Conservation (phyloP, 2,888 invertebrate species). For the Ectemnius continuus region DNA sequence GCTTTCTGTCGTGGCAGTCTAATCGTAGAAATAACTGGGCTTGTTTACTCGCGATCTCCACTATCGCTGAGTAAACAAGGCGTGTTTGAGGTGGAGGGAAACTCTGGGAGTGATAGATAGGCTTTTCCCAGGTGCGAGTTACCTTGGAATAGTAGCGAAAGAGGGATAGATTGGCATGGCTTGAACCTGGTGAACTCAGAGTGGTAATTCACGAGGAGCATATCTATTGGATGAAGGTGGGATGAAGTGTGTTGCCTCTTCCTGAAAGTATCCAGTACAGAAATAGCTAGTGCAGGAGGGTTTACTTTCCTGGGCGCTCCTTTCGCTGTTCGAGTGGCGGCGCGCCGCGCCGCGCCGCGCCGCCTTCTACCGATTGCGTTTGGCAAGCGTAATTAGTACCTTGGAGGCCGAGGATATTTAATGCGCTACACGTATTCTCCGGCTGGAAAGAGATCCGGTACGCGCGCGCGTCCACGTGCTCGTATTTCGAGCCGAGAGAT, state of each 20-base stretch:
- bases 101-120: not conserved
- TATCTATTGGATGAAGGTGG: constrained; percentile 31
- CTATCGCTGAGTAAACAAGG: not conserved
- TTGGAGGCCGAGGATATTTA: constrained; percentile 29
- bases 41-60: not conserved
- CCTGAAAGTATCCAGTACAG: constrained; percentile 22
- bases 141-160: not conserved
- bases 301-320: too few species aligned
- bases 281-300: too few species aligned
- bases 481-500: constrained; percentile 23
- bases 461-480: constrained; percentile 16
- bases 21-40: not conserved
- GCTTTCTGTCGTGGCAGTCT: too few species aligned
- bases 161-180: not conserved
- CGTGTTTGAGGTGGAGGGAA: not conserved
- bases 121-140: not conserved
- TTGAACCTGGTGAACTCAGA: not conserved
- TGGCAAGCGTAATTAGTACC: constrained; percentile 47
- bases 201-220: constrained; percentile 31
- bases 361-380: constrained; percentile 17
- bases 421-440: constrained; percentile 29
- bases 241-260: constrained; percentile 42
- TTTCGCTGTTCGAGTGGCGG: too few species aligned
- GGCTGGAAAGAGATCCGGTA: constrained; percentile 7
- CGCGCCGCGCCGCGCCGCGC: too few species aligned